Conservation (phyloP, 2,797 vertebrate genomes). For the Alauda arvensis region DNA sequence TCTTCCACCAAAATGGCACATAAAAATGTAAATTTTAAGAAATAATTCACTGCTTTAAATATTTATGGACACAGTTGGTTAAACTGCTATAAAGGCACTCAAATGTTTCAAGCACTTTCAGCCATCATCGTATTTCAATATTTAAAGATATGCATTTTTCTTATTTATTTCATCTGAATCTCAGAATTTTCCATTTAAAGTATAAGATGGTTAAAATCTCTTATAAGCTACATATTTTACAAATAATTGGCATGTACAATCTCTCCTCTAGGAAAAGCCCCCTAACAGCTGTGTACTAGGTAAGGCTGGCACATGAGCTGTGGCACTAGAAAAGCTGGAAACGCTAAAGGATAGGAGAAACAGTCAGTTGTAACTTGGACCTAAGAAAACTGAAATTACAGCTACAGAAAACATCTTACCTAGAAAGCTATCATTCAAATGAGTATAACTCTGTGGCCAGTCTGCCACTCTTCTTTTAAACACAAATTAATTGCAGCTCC, state of each 20-base stretch:
- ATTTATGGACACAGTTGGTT: conserved; percentile 51
- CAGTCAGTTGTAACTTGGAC: background rate
- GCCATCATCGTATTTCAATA: background rate
- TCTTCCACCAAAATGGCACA: conserved; percentile 39
- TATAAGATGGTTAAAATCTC: background rate
- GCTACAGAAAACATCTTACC: background rate
- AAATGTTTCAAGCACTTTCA: conserved; percentile 18
- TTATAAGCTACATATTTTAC: background rate
- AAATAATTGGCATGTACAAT: background rate
- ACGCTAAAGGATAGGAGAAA: background rate
- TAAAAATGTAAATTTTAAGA: conserved; percentile 60
- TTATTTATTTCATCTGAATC: background rate
- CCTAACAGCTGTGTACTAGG: background rate
- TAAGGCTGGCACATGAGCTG: background rate
- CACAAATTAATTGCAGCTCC: background rate
- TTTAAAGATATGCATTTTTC: conserved; percentile 2
- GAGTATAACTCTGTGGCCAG: background rate
- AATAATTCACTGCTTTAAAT: conserved; percentile 60
- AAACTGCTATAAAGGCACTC: background rate
- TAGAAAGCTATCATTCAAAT: background rate
- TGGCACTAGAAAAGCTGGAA: background rate
- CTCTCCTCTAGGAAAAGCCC: background rate
- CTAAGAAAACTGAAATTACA: background rate
- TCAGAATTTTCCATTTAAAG: background rate
- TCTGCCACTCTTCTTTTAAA: background rate